Percentiles rank a stretch among this genome's conserved stretches.
These are phyloP conservation scores for Paraescarpia echinospica DNA, from an alignment of 1,140 invertebrate species.

Conservation along the genomic window DNA sequence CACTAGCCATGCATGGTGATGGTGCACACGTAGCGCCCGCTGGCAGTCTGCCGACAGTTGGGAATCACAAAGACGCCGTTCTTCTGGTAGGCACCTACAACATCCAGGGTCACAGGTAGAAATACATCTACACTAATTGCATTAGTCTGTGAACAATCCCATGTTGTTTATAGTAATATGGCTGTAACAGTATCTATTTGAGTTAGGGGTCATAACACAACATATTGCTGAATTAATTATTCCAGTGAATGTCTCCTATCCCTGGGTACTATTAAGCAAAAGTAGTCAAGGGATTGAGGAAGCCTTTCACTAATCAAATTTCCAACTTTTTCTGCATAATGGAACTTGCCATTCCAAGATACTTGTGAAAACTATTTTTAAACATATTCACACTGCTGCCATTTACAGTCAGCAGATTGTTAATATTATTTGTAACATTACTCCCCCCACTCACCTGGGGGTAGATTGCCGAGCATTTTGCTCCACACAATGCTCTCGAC, in stretches of 20 bases:
- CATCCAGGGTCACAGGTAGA: neutral
- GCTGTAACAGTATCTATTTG: neutral
- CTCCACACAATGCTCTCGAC: conserved; percentile 49
- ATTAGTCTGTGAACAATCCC: neutral
- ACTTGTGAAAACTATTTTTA: too few relatives aligned
- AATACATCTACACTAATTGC: neutral
- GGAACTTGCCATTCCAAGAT: too few relatives aligned
- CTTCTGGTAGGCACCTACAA: conserved; percentile 42
- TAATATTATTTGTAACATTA: too few relatives aligned
- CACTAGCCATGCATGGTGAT: conserved; percentile 60
- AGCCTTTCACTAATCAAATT: too few relatives aligned
- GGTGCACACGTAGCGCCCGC: conserved; percentile 81
- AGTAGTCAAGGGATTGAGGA: too few relatives aligned
- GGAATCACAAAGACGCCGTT: conserved; percentile 75
- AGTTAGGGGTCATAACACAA: neutral
- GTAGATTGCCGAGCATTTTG: conserved; percentile 56
- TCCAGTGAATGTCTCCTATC: neutral
- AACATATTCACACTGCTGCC: too few relatives aligned
- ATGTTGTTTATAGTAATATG: neutral
- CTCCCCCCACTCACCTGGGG: conserved; percentile 50
- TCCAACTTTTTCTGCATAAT: too few relatives aligned
- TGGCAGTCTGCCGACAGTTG: conserved; percentile 68
- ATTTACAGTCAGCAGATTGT: too few relatives aligned
- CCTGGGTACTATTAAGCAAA: too few relatives aligned
- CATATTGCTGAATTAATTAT: neutral